phyloP scores from a whole-genome alignment of 2,888 invertebrate genomes.

The Caenorhabditis imperialis region DNA sequence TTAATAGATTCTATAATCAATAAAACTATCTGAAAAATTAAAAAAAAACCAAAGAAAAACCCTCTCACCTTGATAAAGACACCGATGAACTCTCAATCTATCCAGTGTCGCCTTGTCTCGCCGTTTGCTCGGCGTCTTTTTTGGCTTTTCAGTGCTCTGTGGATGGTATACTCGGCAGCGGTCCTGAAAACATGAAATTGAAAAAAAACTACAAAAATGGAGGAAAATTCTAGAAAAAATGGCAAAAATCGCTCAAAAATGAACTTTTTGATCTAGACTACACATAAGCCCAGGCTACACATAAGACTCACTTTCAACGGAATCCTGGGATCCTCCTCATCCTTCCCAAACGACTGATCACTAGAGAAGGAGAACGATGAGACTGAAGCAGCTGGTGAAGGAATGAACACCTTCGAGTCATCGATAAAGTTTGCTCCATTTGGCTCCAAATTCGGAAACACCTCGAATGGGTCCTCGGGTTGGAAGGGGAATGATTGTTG shows the following conservation, averaged over 20 bases:
- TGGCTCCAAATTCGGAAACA: too few relatives aligned
- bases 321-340: constrained; percentile 45
- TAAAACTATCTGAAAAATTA: too few relatives aligned
- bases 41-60: too few relatives aligned
- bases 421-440: too few relatives aligned
- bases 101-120: constrained; percentile 62
- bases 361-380: constrained; percentile 40
- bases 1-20: too few relatives aligned
- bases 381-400: constrained; percentile 31
- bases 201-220: too few relatives aligned
- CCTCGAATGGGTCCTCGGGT: neutral
- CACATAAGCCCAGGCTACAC: too few relatives aligned
- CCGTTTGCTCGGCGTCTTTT: constrained; percentile 40
- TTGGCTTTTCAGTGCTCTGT: constrained; percentile 39
- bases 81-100: constrained; percentile 62
- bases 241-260: too few relatives aligned
- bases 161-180: constrained; percentile 44
- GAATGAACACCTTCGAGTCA: constrained; percentile 13
- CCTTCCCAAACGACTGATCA: constrained; percentile 30
- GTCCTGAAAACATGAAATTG: too few relatives aligned
- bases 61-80: constrained; percentile 59
- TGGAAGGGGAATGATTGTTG: too few relatives aligned
- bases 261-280: too few relatives aligned
- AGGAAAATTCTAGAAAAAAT: too few relatives aligned
- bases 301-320: constrained; percentile 25